A percentile compares a stretch with the other conserved stretches of the same genome.
Conservation (phyloP, 2,888 invertebrate genomes). For the Scrobipalpa atriplicella region DNA sequence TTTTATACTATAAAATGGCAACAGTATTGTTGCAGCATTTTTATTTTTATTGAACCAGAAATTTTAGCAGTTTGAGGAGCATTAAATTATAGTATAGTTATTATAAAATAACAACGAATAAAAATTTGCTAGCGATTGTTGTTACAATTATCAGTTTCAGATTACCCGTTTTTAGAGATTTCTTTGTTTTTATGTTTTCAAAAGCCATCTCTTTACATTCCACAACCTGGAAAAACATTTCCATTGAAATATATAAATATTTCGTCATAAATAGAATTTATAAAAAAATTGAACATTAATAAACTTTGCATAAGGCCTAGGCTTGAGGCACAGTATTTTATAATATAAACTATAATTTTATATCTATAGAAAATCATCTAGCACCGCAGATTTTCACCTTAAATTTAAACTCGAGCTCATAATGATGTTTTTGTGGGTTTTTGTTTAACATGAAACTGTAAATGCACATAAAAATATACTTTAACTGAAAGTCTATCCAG, state of each 20-base stretch:
- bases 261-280: neutral
- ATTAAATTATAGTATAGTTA: too few relatives aligned
- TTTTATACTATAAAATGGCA: too few relatives aligned
- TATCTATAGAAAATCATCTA: constrained; percentile 15
- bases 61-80: too few relatives aligned
- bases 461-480: too few relatives aligned
- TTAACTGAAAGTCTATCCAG: too few relatives aligned
- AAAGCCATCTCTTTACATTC: neutral
- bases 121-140: too few relatives aligned
- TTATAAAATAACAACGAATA: too few relatives aligned
- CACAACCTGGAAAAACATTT: neutral
- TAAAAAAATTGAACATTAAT: constrained; percentile 5
- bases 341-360: neutral
- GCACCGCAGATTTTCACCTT: constrained; percentile 13
- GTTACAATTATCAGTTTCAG: too few relatives aligned
- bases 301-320: neutral
- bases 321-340: neutral
- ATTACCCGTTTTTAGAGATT: neutral
- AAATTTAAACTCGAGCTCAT: constrained; percentile 7
- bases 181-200: neutral
- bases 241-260: neutral
- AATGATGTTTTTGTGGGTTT: neutral
- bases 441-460: neutral
- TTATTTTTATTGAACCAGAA: too few relatives aligned
- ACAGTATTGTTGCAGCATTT: too few relatives aligned